A percentile compares a stretch with the other conserved stretches of the same genome.
Conservation (phyloP, 2,113 vertebrate genomes). For the Caranx ignobilis region DNA sequence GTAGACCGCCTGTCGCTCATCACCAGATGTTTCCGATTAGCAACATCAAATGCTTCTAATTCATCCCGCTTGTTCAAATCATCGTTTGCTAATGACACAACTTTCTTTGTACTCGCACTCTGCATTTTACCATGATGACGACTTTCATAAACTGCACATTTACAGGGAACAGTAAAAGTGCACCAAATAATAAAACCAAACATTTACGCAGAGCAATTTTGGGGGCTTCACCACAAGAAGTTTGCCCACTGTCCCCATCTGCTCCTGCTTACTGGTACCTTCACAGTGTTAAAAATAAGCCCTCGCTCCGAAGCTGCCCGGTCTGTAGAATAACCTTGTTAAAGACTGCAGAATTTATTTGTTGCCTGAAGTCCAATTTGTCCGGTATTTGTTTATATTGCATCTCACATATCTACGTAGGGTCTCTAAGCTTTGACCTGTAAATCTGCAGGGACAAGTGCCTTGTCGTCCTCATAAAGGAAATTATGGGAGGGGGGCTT, state of each 20-base stretch:
- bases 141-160: conserved; percentile 40
- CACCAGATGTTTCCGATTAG: conserved; percentile 49
- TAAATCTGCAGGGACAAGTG: conserved; percentile 31
- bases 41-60: conserved; percentile 26
- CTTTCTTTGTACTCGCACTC: conserved; percentile 9
- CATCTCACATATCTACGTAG: conserved; percentile 47
- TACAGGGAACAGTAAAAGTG: conserved; percentile 56
- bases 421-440: conserved; percentile 45
- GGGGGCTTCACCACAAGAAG: conserved; percentile 33
- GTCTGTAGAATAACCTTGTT: conserved; percentile 63
- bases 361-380: conserved; percentile 68
- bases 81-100: conserved; percentile 42
- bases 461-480: conserved; percentile 47
- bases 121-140: conserved; percentile 39
- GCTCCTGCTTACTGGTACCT: conserved; percentile 71
- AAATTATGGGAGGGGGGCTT: conserved; percentile 5
- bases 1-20: conserved; percentile 13
- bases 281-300: conserved; percentile 51
- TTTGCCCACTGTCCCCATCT: conserved; percentile 64
- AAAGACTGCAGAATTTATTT: conserved; percentile 60
- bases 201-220: conserved; percentile 61
- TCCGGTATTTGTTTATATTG: conserved; percentile 54
- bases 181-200: conserved; percentile 61
- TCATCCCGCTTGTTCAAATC: conserved; percentile 23
- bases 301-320: conserved; percentile 33